These are phyloP conservation scores for Diuraphis noxia DNA, from an alignment of 1,140 invertebrate genomes.

Conservation along the genomic window DNA sequence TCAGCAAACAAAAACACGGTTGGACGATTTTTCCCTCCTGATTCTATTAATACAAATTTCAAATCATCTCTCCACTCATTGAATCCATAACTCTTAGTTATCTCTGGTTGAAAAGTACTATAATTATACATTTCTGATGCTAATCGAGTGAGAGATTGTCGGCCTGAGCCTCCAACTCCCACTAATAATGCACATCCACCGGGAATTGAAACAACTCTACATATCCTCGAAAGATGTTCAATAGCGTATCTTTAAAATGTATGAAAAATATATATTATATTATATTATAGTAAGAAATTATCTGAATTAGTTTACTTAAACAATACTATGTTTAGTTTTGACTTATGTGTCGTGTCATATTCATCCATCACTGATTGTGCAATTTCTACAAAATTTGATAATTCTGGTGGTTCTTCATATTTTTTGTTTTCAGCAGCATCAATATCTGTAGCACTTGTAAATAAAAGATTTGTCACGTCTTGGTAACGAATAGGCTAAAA, in stretches of 20 bases:
- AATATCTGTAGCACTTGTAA: conserved; percentile 85
- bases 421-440: conserved; percentile 75
- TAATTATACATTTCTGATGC: conserved; percentile 75
- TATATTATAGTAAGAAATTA: neutral
- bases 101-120: conserved; percentile 82
- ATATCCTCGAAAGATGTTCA: conserved; percentile 85
- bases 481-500: conserved; percentile 68
- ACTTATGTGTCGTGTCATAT: conserved; percentile 84
- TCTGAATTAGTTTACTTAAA: conserved; percentile 64
- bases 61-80: conserved; percentile 88
- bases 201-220: conserved; percentile 78
- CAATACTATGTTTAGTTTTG: conserved; percentile 87
- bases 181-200: conserved; percentile 77
- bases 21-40: conserved; percentile 73
- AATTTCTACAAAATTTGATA: conserved; percentile 72
- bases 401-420: conserved; percentile 80
- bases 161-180: conserved; percentile 85
- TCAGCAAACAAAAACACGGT: conserved; percentile 85
- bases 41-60: conserved; percentile 78
- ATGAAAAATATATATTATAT: neutral
- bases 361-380: conserved; percentile 74
- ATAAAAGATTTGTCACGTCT: conserved; percentile 77
- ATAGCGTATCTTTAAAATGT: conserved; percentile 71
- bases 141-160: conserved; percentile 81
- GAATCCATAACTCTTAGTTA: conserved; percentile 77